Conservation (phyloP, 2,797 vertebrate genomes). For the Pipistrellus kuhlii region DNA sequence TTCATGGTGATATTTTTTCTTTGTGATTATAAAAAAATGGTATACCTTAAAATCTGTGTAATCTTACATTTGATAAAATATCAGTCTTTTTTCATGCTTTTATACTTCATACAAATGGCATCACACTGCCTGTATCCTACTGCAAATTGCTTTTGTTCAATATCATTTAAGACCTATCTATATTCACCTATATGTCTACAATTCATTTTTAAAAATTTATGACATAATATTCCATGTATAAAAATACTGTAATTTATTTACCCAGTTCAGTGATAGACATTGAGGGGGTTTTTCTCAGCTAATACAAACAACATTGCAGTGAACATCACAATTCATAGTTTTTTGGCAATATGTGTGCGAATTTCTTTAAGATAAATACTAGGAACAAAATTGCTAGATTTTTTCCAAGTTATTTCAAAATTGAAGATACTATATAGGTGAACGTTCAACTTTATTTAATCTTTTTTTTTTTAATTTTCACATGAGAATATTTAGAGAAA, state of each 20-base stretch:
- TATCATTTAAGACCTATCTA: background rate
- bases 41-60: constrained; percentile 24
- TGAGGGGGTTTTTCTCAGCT: background rate
- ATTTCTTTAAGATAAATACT: background rate
- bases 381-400: background rate
- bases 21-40: constrained; percentile 5
- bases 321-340: background rate
- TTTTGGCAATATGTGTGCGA: background rate
- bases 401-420: background rate
- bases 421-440: background rate
- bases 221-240: background rate
- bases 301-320: background rate
- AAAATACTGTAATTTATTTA: constrained; percentile 20
- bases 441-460: background rate
- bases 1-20: background rate
- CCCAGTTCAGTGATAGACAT: background rate
- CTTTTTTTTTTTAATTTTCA: background rate
- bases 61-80: background rate
- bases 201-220: background rate
- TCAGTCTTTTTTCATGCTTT: background rate
- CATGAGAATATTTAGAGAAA: no score
- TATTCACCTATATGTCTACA: background rate
- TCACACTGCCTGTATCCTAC: background rate
- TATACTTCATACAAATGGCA: background rate
- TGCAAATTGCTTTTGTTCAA: background rate